These are phyloP conservation scores for Seladonia tumulorum DNA, from an alignment of 2,888 invertebrate genomes.

Conservation along the genomic window DNA sequence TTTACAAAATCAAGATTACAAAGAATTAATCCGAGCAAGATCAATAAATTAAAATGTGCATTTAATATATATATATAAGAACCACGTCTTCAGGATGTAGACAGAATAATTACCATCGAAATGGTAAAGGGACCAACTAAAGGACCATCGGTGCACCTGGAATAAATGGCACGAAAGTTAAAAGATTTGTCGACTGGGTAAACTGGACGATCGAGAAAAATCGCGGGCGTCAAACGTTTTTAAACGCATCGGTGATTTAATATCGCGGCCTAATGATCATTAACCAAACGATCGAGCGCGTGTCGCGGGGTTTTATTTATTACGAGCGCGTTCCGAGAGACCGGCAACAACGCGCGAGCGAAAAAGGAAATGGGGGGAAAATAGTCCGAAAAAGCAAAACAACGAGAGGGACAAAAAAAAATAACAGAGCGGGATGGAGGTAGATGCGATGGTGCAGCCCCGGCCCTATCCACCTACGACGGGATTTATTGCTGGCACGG, in stretches of 20 bases:
- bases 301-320: slow-evolving; percentile 63
- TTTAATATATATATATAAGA: no score
- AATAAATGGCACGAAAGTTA: neutral
- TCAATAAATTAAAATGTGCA: no score
- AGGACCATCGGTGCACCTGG: no score
- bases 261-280: slow-evolving; percentile 55
- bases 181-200: neutral
- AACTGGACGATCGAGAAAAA: neutral
- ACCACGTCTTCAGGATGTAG: no score
- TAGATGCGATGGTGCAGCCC: slow-evolving; percentile 23
- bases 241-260: slow-evolving; percentile 47
- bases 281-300: slow-evolving; percentile 59
- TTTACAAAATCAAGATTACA: no score
- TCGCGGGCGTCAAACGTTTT: neutral
- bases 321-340: slow-evolving; percentile 39
- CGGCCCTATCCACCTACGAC: slow-evolving; percentile 47
- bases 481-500: slow-evolving; percentile 62
- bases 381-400: neutral
- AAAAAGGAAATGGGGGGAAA: neutral
- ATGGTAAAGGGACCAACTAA: no score
- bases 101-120: neutral
- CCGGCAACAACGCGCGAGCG: slow-evolving; percentile 23
- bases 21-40: no score
- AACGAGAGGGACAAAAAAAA: slow-evolving; percentile 17
- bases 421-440: slow-evolving; percentile 2